These are phyloP conservation scores for Ophioninae sp. DNA, from an alignment of 2,888 invertebrate genomes.

Conservation along the genomic window DNA sequence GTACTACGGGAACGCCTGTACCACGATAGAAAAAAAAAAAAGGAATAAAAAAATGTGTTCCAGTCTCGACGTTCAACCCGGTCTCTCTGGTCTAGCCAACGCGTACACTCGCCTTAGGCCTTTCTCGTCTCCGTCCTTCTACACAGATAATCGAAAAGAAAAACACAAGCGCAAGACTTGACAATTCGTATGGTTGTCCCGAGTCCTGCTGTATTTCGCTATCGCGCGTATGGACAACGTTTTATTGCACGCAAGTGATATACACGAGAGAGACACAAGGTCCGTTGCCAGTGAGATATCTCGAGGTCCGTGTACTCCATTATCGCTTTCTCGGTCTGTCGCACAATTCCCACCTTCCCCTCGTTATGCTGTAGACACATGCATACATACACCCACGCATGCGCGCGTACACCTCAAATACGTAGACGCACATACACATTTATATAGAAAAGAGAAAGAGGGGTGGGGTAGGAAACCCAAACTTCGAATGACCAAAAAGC, in stretches of 20 bases:
- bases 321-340: constrained; percentile 50
- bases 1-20: constrained; percentile 43
- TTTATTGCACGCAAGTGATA: constrained; percentile 25
- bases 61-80: constrained; percentile 21
- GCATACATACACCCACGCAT: too few species aligned
- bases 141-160: constrained; percentile 52
- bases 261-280: constrained; percentile 34
- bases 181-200: constrained; percentile 19
- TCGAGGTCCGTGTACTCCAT: constrained; percentile 34
- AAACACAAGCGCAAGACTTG: constrained; percentile 33
- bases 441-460: too few species aligned
- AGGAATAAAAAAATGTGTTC: constrained; percentile 26
- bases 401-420: too few species aligned
- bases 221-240: constrained; percentile 15
- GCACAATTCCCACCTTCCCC: constrained; percentile 30
- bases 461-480: too few species aligned
- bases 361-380: constrained; percentile 26
- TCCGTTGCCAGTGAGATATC: constrained; percentile 33
- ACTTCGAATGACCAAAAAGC: too few species aligned
- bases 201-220: constrained; percentile 23
- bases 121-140: constrained; percentile 59
- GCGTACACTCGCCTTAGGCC: constrained; percentile 25
- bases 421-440: too few species aligned
- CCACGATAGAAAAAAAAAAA: constrained; percentile 23
- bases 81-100: constrained; percentile 35